These are phyloP conservation scores for Oncorhynchus clarkii DNA, from an alignment of 2,113 vertebrate genomes.

Conservation along the genomic window DNA sequence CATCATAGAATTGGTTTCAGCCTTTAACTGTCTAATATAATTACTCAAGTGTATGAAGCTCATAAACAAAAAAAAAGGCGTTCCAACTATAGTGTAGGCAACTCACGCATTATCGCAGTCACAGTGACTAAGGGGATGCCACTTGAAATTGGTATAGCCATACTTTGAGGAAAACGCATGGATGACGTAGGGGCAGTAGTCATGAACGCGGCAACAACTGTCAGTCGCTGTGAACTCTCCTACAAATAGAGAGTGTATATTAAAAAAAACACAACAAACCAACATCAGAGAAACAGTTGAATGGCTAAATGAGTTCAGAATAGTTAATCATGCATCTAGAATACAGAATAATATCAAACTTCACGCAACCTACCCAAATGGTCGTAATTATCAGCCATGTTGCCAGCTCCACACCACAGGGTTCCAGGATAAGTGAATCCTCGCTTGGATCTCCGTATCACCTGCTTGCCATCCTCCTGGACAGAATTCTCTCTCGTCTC, in stretches of 20 bases:
- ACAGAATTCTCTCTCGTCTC: background rate
- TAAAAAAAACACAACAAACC: background rate
- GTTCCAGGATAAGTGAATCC: constrained; percentile 84
- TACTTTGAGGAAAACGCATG: constrained; percentile 83
- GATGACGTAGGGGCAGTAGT: constrained; percentile 86
- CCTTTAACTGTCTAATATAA: background rate
- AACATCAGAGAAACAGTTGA: background rate
- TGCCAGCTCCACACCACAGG: constrained; percentile 82
- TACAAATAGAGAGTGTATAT: constrained; percentile 45
- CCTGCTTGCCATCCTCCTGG: background rate
- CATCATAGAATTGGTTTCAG: background rate
- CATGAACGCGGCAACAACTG: constrained; percentile 86
- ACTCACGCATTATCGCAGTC: constrained; percentile 86
- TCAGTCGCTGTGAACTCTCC: constrained; percentile 84
- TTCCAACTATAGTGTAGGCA: background rate
- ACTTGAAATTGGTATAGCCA: constrained; percentile 85
- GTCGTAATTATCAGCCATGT: constrained; percentile 76
- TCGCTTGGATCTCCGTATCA: constrained; percentile 67
- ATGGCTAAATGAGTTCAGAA: background rate
- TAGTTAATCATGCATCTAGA: background rate
- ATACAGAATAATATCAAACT: background rate
- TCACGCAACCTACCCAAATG: constrained; percentile 71
- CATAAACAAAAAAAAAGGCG: too few relatives aligned
- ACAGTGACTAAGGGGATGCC: constrained; percentile 87
- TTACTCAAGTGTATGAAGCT: too few relatives aligned